Conservation (phyloP, 1,140 invertebrate species). For the Brachystomella parvula region DNA sequence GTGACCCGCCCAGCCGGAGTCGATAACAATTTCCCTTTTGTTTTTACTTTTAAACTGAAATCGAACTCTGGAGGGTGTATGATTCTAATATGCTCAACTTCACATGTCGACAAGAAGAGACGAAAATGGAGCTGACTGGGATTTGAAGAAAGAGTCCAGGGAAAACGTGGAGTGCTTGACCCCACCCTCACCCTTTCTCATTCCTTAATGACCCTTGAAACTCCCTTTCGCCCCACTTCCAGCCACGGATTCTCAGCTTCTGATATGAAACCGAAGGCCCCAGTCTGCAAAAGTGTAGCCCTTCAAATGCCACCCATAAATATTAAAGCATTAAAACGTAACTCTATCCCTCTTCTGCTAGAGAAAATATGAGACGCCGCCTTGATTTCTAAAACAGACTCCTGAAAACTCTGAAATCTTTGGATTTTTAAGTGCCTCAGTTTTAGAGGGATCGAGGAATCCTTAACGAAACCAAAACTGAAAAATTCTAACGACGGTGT, state of each 20-base stretch:
- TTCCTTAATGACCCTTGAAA: background rate
- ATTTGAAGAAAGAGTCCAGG: background rate
- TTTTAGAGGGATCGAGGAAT: background rate
- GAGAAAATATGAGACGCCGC: slow-evolving; percentile 1
- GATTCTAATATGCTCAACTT: background rate
- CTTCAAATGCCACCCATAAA: slow-evolving; percentile 9
- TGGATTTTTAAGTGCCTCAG: background rate
- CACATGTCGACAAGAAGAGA: background rate
- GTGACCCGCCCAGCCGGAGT: no score
- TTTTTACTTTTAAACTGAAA: background rate
- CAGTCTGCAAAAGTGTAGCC: background rate
- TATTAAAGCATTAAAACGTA: slow-evolving; percentile 8
- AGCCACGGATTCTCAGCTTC: background rate
- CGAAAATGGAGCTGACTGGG: background rate
- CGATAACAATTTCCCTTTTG: background rate
- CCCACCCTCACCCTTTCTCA: background rate
- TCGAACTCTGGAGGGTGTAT: background rate
- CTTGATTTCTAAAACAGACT: background rate
- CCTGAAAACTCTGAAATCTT: background rate
- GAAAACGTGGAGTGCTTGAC: no score
- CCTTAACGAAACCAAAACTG: background rate
- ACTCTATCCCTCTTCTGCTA: background rate
- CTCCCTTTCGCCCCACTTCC: background rate
- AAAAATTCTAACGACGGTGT: background rate
- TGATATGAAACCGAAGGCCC: background rate